A percentile compares a stretch with the other conserved stretches of the same genome.
Evolutionary conservation across 2,797 vertebrate species (phyloP).

Genomic region (Eulemur mongoz): DNA sequence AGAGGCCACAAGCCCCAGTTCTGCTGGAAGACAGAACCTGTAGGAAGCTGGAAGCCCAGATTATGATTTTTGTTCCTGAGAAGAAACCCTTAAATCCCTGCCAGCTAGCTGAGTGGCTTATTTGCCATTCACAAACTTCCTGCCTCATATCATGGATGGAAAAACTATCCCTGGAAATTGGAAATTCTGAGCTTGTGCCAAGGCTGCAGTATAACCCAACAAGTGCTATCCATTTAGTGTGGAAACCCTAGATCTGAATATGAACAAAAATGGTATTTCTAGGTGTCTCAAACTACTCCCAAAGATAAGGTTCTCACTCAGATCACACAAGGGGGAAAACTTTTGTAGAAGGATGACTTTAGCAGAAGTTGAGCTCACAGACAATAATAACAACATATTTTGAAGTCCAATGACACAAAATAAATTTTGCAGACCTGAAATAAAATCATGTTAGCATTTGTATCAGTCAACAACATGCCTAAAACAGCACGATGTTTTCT

Average conservation of each 20-base stretch:
- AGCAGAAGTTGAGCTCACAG: neutral
- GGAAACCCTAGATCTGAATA: neutral
- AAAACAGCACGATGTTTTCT: neutral
- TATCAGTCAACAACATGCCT: neutral
- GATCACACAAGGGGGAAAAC: neutral
- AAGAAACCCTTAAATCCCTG: neutral
- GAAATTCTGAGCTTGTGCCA: slow-evolving; percentile 5
- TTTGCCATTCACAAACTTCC: neutral
- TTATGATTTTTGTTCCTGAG: neutral
- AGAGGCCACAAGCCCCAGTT: neutral
- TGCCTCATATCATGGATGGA: neutral
- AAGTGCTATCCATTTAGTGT: neutral
- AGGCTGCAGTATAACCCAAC: neutral
- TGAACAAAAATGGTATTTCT: neutral
- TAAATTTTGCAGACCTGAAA: neutral
- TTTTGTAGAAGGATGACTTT: neutral
- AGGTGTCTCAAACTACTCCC: neutral
- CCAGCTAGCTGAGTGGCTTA: neutral
- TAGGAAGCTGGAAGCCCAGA: neutral
- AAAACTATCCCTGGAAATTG: neutral
- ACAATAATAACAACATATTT: neutral
- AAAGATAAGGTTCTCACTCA: neutral
- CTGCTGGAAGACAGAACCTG: slow-evolving; percentile 3
- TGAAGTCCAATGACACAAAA: neutral
- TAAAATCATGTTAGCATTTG: neutral